Conservation (phyloP, 2,113 vertebrate genomes). For the Micronycteris hirsuta region DNA sequence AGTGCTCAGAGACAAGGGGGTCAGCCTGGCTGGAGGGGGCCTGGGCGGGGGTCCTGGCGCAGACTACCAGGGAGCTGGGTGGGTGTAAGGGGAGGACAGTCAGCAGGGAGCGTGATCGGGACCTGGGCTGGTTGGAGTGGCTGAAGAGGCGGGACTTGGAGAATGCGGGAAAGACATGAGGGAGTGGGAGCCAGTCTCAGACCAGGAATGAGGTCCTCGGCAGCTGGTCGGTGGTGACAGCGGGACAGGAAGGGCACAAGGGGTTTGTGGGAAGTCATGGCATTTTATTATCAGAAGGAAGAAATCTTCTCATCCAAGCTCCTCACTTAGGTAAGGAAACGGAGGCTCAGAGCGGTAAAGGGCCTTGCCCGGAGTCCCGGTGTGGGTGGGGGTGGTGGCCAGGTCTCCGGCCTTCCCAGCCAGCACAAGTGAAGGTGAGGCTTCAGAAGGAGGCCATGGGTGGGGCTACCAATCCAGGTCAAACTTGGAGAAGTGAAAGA, state of each 20-base stretch:
- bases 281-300: background rate
- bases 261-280: background rate
- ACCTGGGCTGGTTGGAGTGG: background rate
- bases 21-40: background rate
- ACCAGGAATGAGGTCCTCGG: background rate
- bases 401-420: background rate
- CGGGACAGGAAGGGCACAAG: background rate
- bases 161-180: background rate
- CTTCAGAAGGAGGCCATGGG: background rate
- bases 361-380: background rate
- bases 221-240: background rate
- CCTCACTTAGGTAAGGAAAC: background rate
- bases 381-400: fast-evolving
- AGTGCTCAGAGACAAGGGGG: background rate
- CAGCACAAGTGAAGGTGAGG: background rate
- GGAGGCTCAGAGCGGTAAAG: background rate
- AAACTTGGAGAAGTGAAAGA: background rate
- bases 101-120: background rate
- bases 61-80: background rate
- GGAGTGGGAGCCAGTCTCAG: background rate
- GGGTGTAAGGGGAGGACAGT: background rate
- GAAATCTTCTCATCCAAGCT: background rate
- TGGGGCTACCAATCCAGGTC: background rate
- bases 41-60: background rate
- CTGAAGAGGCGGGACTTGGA: background rate